phyloP scores from a whole-genome alignment of 2,888 invertebrate genomes.

The Nemoura dubitans region DNA sequence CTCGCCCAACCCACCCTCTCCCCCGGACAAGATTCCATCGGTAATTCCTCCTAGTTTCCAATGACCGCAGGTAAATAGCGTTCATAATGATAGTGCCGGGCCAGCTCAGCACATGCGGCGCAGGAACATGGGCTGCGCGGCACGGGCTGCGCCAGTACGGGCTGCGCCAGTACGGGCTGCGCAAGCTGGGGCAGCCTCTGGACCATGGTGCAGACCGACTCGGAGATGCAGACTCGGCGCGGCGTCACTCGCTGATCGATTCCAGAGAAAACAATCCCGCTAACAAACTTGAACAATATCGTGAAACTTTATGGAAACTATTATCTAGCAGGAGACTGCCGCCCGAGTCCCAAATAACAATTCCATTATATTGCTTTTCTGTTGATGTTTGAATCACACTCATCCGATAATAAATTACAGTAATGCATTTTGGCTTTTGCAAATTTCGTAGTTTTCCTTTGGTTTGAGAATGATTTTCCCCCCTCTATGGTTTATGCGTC shows the following conservation, averaged over 20 bases:
- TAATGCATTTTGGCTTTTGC: slow-evolving; percentile 7
- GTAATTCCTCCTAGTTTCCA: slow-evolving; percentile 7
- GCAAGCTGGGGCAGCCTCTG: too few relatives aligned
- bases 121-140: too few relatives aligned
- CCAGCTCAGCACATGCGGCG: too few relatives aligned
- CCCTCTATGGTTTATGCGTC: neutral
- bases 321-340: neutral
- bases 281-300: slow-evolving; percentile 24
- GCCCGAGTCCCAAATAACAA: neutral
- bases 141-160: too few relatives aligned
- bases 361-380: slow-evolving; percentile 12
- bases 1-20: neutral
- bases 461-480: neutral
- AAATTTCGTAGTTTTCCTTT: neutral
- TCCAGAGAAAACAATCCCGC: slow-evolving; percentile 29
- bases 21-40: neutral
- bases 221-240: neutral
- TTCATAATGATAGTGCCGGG: slow-evolving; percentile 9
- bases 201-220: too few relatives aligned
- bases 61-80: slow-evolving; percentile 20
- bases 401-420: slow-evolving; percentile 7
- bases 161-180: neutral
- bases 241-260: slow-evolving; percentile 13
- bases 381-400: slow-evolving; percentile 12
- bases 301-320: slow-evolving; percentile 12